phyloP scores from a whole-genome alignment of 2,888 invertebrate species.

The Agrochola circellaris region DNA sequence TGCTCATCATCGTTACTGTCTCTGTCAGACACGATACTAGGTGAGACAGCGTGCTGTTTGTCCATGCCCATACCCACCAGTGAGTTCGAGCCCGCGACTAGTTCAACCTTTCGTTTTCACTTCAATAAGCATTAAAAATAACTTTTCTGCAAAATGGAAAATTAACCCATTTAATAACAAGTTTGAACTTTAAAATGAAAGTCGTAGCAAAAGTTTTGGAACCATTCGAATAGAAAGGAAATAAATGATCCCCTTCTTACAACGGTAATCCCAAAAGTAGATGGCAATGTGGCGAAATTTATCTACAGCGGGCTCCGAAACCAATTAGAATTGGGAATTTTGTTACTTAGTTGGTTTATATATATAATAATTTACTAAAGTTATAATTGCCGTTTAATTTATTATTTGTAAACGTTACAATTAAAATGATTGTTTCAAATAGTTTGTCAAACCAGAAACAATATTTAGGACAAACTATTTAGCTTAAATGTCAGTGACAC shows the following conservation, averaged over 20 bases:
- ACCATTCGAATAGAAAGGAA: conserved; percentile 81
- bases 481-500: neutral
- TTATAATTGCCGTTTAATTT: conserved; percentile 33
- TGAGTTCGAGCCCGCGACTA: too few species aligned
- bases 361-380: conserved; percentile 29
- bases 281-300: conserved; percentile 85
- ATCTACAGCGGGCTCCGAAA: conserved; percentile 78
- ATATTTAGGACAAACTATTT: too few species aligned
- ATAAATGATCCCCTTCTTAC: conserved; percentile 90
- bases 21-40: too few species aligned
- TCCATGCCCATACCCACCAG: too few species aligned
- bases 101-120: too few species aligned
- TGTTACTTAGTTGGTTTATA: conserved; percentile 40
- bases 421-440: conserved; percentile 6
- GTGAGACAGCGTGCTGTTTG: too few species aligned
- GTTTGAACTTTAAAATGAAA: conserved; percentile 39
- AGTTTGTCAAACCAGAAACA: too few species aligned
- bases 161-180: conserved; percentile 26
- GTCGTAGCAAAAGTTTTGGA: conserved; percentile 76
- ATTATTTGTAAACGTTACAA: conserved; percentile 14
- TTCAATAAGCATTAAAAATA: neutral
- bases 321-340: conserved; percentile 52
- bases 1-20: too few species aligned
- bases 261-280: conserved; percentile 89
- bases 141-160: neutral